A percentile compares a stretch with the other conserved stretches of the same genome.
phyloP scores from a whole-genome alignment of 2,888 invertebrate genomes.

The Drosophila atroscutellata region DNA sequence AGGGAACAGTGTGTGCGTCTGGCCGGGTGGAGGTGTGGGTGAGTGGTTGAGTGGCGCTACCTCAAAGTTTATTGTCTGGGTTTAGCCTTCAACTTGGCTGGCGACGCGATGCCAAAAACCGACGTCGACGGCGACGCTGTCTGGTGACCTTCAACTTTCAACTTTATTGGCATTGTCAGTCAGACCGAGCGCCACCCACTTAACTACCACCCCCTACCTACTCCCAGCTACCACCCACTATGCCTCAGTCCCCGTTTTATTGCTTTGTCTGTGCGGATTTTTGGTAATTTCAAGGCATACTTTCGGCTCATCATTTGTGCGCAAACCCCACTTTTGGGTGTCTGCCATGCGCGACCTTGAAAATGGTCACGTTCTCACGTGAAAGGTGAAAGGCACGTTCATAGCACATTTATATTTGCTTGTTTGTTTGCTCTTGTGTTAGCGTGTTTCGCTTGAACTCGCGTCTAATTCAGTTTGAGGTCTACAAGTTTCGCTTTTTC shows the following conservation, averaged over 20 bases:
- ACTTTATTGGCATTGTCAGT: slow-evolving; percentile 77
- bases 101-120: slow-evolving; percentile 63
- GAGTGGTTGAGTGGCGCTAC: slow-evolving; percentile 25
- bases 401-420: slow-evolving; percentile 6
- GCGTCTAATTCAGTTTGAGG: slow-evolving; percentile 51
- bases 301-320: slow-evolving; percentile 18
- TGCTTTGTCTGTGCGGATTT: slow-evolving; percentile 63
- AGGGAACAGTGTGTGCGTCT: slow-evolving; percentile 24
- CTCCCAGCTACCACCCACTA: not conserved
- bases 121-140: slow-evolving; percentile 58
- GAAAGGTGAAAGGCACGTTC: slow-evolving; percentile 76
- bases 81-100: slow-evolving; percentile 53
- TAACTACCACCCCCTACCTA: not conserved
- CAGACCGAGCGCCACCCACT: slow-evolving; percentile 29
- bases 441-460: slow-evolving; percentile 24
- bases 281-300: slow-evolving; percentile 71
- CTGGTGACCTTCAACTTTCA: slow-evolving; percentile 84
- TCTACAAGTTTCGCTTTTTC: slow-evolving; percentile 14
- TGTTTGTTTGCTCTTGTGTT: slow-evolving; percentile 1
- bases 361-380: slow-evolving; percentile 68
- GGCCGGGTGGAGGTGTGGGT: slow-evolving; percentile 9
- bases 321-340: slow-evolving; percentile 4
- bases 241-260: not conserved
- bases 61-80: slow-evolving; percentile 60
- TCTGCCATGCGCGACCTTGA: slow-evolving; percentile 78